Percentiles rank a stretch among this genome's conserved stretches.
Conservation (phyloP, 2,113 vertebrate species). For the Toxostoma redivivum region DNA sequence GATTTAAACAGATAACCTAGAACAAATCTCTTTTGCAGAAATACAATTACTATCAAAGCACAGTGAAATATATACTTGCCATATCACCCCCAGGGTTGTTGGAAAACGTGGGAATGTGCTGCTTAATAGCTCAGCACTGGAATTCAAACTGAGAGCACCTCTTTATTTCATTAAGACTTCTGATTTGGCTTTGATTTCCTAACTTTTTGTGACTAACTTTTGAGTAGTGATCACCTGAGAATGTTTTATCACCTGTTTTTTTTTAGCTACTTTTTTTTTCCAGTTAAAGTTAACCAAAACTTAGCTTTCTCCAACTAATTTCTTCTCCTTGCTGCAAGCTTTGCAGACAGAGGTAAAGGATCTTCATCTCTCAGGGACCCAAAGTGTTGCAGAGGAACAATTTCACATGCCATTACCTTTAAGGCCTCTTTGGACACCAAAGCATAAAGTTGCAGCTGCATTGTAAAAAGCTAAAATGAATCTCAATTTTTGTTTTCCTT, state of each 20-base stretch:
- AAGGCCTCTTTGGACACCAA: not conserved
- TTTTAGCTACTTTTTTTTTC: not conserved
- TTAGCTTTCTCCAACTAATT: not conserved
- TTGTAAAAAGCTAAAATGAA: not conserved
- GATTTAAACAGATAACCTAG: not conserved
- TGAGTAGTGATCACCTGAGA: not conserved
- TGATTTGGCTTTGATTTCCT: not conserved
- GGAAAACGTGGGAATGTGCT: not conserved
- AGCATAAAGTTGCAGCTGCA: not conserved
- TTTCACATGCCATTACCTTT: not conserved
- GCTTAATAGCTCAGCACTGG: not conserved
- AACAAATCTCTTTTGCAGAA: not conserved
- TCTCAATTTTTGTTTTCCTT: not conserved
- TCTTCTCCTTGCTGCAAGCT: not conserved
- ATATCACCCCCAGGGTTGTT: not conserved
- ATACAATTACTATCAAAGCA: not conserved
- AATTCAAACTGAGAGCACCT: not conserved
- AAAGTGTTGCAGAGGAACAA: not conserved
- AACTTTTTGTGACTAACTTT: not conserved
- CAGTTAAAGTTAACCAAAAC: not conserved
- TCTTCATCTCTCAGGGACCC: not conserved
- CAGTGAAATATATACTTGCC: not conserved
- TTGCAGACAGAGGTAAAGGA: not conserved
- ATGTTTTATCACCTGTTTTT: not conserved
- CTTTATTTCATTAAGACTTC: not conserved